These are phyloP conservation scores for Mythimna albipuncta DNA, from an alignment of 2,888 invertebrate species.

Conservation along the genomic window DNA sequence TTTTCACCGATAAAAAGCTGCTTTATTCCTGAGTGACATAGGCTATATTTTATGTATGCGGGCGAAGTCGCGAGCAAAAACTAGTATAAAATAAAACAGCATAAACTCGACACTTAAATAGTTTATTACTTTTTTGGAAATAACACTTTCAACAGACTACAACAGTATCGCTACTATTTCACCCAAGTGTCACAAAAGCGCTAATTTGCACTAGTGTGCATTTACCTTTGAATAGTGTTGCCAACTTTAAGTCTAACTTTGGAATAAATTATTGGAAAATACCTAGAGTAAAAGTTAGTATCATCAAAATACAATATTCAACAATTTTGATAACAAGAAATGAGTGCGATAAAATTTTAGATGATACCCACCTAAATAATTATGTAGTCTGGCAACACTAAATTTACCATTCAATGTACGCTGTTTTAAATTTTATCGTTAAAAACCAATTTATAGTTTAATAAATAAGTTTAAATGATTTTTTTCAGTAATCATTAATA, in stretches of 20 bases:
- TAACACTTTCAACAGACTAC: conserved; percentile 57
- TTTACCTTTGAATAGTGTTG: conserved; percentile 41
- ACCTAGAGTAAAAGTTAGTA: neutral
- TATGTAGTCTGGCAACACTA: conserved; percentile 44
- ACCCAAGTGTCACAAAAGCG: conserved; percentile 34
- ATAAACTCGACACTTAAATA: conserved; percentile 43
- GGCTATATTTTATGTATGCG: too few species aligned
- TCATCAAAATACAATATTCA: conserved; percentile 4
- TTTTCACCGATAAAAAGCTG: too few species aligned
- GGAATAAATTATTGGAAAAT: conserved; percentile 8
- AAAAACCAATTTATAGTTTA: too few species aligned
- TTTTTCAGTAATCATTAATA: too few species aligned
- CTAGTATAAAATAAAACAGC: conserved; percentile 15
- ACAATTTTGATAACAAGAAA: conserved; percentile 12
- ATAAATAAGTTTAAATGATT: too few species aligned
- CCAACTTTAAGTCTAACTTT: conserved; percentile 29
- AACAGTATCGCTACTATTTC: conserved; percentile 39
- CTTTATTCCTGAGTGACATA: too few species aligned
- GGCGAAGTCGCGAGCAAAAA: too few species aligned
- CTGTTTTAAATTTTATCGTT: too few species aligned
- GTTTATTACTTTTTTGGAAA: conserved; percentile 56
- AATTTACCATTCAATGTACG: conserved; percentile 42
- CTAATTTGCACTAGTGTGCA: conserved; percentile 26
- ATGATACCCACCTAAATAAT: neutral
- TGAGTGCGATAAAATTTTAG: conserved; percentile 5